phyloP scores from a whole-genome alignment of 2,888 invertebrate species.

The Melinopterus prodromus region DNA sequence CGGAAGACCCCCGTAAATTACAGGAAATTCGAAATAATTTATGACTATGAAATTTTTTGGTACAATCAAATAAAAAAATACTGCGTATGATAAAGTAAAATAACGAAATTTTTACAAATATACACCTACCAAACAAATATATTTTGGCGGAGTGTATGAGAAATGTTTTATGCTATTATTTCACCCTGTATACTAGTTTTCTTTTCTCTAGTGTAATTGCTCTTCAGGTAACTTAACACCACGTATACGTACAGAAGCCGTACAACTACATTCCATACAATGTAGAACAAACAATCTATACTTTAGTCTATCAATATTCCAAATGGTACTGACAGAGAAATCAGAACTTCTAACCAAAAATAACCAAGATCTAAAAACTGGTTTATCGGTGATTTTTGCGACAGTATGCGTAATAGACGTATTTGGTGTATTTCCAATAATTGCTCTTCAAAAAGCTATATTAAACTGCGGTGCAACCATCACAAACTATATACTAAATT shows the following conservation, averaged over 20 bases:
- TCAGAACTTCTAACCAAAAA: constrained; percentile 19
- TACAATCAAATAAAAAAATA: too few relatives aligned
- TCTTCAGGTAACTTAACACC: not conserved
- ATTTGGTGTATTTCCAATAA: constrained; percentile 84
- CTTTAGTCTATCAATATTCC: not conserved
- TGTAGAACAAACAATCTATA: not conserved
- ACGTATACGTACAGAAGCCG: constrained; percentile 19
- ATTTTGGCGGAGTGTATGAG: not conserved
- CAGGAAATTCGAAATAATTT: too few relatives aligned
- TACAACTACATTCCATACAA: constrained; percentile 9
- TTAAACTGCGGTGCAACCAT: constrained; percentile 74
- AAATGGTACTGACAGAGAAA: constrained; percentile 32
- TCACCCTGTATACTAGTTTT: not conserved
- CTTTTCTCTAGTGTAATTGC: not conserved
- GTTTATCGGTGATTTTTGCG: constrained; percentile 74
- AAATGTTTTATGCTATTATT: not conserved
- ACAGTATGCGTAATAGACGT: constrained; percentile 81
- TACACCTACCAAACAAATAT: too few relatives aligned
- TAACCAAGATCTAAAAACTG: constrained; percentile 45
- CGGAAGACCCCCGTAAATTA: too few relatives aligned
- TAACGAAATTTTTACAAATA: too few relatives aligned
- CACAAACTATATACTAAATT: not conserved
- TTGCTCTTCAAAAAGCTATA: constrained; percentile 78
- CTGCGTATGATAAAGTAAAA: too few relatives aligned
- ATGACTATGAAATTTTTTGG: too few relatives aligned